Evolutionary conservation across 2,113 vertebrate species (phyloP), one percentile per base, ranked within the genome.

Genomic region (Tragelaphus imberbis): DNA sequence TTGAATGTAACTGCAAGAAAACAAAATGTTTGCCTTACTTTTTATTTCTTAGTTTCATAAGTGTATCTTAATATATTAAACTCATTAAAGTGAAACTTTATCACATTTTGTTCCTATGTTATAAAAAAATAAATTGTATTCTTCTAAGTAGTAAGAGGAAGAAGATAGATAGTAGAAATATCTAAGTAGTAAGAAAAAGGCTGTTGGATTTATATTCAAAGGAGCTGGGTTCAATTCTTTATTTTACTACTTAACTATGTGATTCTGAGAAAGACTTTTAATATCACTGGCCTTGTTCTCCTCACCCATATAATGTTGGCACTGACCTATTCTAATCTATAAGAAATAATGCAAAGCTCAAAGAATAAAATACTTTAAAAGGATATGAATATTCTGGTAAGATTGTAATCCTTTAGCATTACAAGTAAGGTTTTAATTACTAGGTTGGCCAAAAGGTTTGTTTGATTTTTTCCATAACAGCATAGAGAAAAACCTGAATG

Each of bases 301-400:
- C 28, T 75, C 40, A 68, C 21, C 14, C 44, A 33, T n/a, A 23
- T 63, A 81, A 40, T 30, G 28, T 9, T 81, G 44, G 28, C 1
- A 84, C 51, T 68, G 47, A 84, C 1, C n/a, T 87, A 88, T 12
- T 82, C 49, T 82, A 55, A 63, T 80, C 11, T 87, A 21, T 5
- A 84, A 94, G 23, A 53, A 88, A 81, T 59, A 58, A 11, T 71
- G 2, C 8, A 90, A 97, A 75, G 7, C 8, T 77, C 8, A 49
- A 84, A 91, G n/a, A 12, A 82, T 92, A 51, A 58, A 88, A 88
- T 88, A n/a, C 19, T 94, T 96, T 84, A 51, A 90, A 95, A 89
- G n/a, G 13, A 77, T 44, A 59, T 68, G 58, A 95, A 51, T 68
- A 95, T 81, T 92, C 71, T 88, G 44, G 19, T 21, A 90, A 19